Base-by-base conservation (phyloP, 2,113 vertebrate genomes). In the Pelodiscus sinensis region DNA sequence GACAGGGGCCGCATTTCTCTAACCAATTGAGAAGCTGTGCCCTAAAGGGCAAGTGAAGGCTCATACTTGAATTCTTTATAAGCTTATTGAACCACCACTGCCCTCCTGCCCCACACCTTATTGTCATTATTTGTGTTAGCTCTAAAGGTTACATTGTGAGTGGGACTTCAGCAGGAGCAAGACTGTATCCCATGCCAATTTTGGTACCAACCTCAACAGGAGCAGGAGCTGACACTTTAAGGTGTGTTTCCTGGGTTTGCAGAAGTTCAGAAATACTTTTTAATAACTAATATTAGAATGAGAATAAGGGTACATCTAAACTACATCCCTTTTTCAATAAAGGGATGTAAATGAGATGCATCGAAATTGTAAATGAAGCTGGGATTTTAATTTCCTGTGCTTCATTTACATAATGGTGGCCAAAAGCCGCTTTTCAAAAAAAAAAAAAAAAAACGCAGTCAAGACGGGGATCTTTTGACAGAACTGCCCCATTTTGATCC, bases 121-220 rank as follows among this genome's bases (percentile, higher is more conserved):
- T 29, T 89, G 83, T 56, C 78, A 51, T 89, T 82, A 87, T 92
- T 90, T 80, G 27, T 15, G 89, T 84, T 65, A 51, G 24, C 81
- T 92, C 52, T 94, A 56, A 94, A 87, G 65, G 73, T 86, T 89
- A 50, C 58, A 90, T 89, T 44, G 27, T 87, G 90, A 84, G 3
- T 87, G 85, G 8, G 56, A 21, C 21, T 82, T 90, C 29, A 50
- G 9, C 55, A 35, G 87, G 60, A 14, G 15, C 92, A 50, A 35
- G 90, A 52, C 18, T 89, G 22, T 73, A 56, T 25, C 71, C 54
- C 27, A 81, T 93, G 27, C 91, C 51, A 52, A 56, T 87, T 92
- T 87, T 89, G 88, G 55, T 16, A 9, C 3, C 84, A n/a, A 90
- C 86, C 94, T 82, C 79, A 87, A 58, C 27, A n/a, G 58, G 85